Base-by-base conservation (phyloP, 2,113 vertebrate genomes). In the Pseudopodoces humilis region DNA sequence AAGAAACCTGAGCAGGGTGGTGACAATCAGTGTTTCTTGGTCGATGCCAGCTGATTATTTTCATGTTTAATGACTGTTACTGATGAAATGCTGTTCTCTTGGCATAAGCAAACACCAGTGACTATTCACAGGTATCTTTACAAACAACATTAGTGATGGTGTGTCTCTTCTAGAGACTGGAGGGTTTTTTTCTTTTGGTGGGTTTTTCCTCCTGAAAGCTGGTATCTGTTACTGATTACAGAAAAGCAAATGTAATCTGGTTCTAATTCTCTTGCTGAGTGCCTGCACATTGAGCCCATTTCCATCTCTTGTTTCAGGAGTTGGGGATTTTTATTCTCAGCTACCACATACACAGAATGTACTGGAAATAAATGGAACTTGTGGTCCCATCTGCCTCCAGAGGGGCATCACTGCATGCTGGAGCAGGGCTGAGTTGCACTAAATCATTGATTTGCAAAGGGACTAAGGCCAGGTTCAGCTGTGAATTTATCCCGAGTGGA, bases 321-420 rank as follows among this genome's bases (percentile, higher is more conserved):
- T 35, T 21, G 7, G 37, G 18, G 55, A 62, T 83, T 60, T 76
- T 67, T 35, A 21, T 58, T 88, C 37, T 76, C 39, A 58, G 41
- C 30, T 65, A 50, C 50, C n/a, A 27, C 53, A 62, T 53, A 25
- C 49, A 74, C 3, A 2, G 46, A 72, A 55, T 1, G 0, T 52
- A 15, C 27, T 72, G 24, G 39, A 71, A 68, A 9, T 31, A 37
- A 64, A 44, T 33, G 22, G 49, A 79, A 85, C 35, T 64, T 2
- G 0, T 56, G 43, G 20, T 43, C 33, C 58, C 10, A 6, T 3
- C 9, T 55, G 53, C 72, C 67, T 76, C 82, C 65, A 64, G 44
- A 18, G 23, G 31, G 49, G 44, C n/a, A 23, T 30, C 15, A 5
- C 0, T 52, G 37, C 0, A 1, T 47, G 41, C 35, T 62, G 60